Conservation (phyloP, 2,888 invertebrate species). For the Drosophila hamatofila region DNA sequence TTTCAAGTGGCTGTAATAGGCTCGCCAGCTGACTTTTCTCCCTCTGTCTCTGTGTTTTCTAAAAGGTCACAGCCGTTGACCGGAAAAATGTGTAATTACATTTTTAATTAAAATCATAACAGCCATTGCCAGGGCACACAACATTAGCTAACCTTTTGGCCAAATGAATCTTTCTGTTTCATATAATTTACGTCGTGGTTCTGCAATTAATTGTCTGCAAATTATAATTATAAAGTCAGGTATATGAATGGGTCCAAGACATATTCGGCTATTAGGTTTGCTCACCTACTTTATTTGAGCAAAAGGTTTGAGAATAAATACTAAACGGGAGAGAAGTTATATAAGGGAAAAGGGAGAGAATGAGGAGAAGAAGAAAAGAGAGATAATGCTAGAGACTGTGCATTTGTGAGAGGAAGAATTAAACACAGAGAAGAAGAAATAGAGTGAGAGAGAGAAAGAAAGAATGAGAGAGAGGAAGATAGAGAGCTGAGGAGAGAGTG, state of each 20-base stretch:
- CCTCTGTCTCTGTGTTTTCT: too few species aligned
- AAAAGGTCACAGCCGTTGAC: slow-evolving; percentile 35
- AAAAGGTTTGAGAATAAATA: too few species aligned
- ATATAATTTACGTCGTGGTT: background rate
- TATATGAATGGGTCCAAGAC: background rate
- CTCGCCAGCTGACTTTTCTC: slow-evolving; percentile 48
- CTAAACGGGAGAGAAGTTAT: too few species aligned
- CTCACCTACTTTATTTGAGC: too few species aligned
- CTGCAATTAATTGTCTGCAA: background rate
- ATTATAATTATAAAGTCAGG: background rate
- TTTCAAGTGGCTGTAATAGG: slow-evolving; percentile 36
- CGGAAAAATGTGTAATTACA: slow-evolving; percentile 65
- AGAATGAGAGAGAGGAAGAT: background rate
- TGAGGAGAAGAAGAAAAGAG: too few species aligned
- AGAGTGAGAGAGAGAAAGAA: background rate
- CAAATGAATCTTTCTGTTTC: background rate
- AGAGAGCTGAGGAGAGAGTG: background rate
- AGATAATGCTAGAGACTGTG: too few species aligned
- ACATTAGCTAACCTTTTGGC: slow-evolving; percentile 9
- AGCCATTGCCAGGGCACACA: slow-evolving; percentile 44
- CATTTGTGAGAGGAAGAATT: too few species aligned
- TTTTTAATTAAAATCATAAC: slow-evolving; percentile 74
- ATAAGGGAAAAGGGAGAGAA: too few species aligned
- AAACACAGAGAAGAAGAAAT: background rate
- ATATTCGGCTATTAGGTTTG: background rate